Percentiles rank a stretch among this genome's conserved stretches.
These are phyloP conservation scores for Eutrigla gurnardus DNA, from an alignment of 2,797 vertebrate species.

Conservation along the genomic window DNA sequence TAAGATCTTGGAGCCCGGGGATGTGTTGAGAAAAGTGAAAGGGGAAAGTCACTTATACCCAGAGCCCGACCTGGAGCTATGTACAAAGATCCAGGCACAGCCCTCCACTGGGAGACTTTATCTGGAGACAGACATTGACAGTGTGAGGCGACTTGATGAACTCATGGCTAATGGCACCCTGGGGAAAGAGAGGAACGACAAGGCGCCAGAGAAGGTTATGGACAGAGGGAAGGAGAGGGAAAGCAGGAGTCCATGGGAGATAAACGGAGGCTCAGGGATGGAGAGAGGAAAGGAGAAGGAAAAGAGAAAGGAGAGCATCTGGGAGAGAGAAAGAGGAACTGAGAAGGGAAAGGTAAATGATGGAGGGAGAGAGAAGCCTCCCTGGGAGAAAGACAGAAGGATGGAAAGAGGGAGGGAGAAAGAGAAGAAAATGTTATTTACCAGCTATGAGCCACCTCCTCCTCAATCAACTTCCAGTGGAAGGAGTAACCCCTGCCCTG, in stretches of 20 bases:
- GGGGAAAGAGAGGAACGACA: constrained; percentile 65
- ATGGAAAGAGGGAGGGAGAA: constrained; percentile 68
- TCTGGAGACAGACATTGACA: constrained; percentile 82
- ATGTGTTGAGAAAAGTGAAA: constrained; percentile 73
- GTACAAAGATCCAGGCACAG: constrained; percentile 72
- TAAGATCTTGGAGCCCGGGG: constrained; percentile 85
- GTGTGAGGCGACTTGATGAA: constrained; percentile 81
- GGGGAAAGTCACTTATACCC: constrained; percentile 70
- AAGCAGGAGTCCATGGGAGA: constrained; percentile 61
- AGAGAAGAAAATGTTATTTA: constrained; percentile 58
- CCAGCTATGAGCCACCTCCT: constrained; percentile 38
- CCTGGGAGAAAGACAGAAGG: constrained; percentile 58
- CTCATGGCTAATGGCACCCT: constrained; percentile 69
- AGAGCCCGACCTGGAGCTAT: constrained; percentile 65
- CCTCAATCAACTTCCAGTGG: constrained; percentile 32
- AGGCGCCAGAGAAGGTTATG: constrained; percentile 40
- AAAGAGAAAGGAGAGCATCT: constrained; percentile 58
- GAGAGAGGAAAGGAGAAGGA: constrained; percentile 61
- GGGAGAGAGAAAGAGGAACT: constrained; percentile 50
- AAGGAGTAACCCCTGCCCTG: constrained; percentile 68
- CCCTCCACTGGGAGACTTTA: constrained; percentile 75
- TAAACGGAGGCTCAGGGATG: constrained; percentile 48
- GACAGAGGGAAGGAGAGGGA: constrained; percentile 61
- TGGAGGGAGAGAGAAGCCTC: constrained; percentile 45
- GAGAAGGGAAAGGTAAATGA: constrained; percentile 53